Evolutionary conservation across 2,113 vertebrate genomes (phyloP).

Genomic region (Myanophis thanlyinensis): DNA sequence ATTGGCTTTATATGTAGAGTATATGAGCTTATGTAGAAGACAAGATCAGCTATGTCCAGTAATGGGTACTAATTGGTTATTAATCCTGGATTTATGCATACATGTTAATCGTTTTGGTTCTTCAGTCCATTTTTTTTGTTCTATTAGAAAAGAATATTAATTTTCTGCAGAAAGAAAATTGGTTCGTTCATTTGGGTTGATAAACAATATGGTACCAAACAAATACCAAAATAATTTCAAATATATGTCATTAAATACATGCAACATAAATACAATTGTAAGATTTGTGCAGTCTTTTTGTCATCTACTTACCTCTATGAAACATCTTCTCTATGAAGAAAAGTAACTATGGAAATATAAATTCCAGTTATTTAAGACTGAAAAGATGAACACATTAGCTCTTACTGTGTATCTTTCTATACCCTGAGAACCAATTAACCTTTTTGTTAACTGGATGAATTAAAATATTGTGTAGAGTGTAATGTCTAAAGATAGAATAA

Average conservation of each 20-base stretch:
- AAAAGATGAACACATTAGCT: not conserved
- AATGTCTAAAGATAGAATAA: conserved; percentile 39
- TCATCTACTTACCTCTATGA: not conserved
- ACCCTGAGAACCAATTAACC: conserved; percentile 41
- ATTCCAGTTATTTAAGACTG: conserved; percentile 12
- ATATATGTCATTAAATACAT: not conserved
- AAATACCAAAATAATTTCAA: not conserved
- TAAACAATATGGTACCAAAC: not conserved
- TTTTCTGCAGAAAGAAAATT: not conserved
- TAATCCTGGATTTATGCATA: not conserved
- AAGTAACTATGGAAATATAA: not conserved
- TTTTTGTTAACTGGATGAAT: conserved; percentile 23
- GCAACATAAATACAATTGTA: not conserved
- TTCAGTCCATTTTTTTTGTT: not conserved
- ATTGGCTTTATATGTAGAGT: not conserved
- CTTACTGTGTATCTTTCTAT: not conserved
- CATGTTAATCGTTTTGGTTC: not conserved
- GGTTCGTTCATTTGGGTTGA: not conserved
- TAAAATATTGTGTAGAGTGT: conserved; percentile 42
- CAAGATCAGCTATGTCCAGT: not conserved
- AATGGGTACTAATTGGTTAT: not conserved
- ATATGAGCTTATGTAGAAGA: not conserved
- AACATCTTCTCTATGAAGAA: not conserved
- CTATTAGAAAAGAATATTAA: not conserved
- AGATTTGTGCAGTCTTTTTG: not conserved